Evolutionary conservation across 2,888 invertebrate species (phyloP), one percentile per base, ranked within the genome.

Genomic region (Hermaeophaga mercurialis): DNA sequence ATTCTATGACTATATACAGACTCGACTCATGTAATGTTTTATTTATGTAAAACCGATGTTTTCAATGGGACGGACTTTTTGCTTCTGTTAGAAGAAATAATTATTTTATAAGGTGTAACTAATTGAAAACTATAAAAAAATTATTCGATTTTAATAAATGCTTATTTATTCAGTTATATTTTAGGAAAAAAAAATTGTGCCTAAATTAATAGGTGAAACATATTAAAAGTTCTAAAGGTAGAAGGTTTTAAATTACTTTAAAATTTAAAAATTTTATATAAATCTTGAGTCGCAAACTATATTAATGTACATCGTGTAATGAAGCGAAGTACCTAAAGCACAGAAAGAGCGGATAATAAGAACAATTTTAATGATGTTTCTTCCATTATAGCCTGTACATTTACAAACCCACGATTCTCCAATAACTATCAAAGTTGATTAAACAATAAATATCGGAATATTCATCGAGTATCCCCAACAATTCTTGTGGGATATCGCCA

Each of bases 361-460:
- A 53, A 44, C 48, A 18, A 31, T 44, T 58, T 39, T 33, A 54
- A 58, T 58, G 48, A 58, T 36, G 54, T 49, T 53, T 38, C 39
- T 31, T 38, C 45, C 38, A 54, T 57, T 53, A 57, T 19, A 57
- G 39, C 41, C 46, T 34, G 41, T 45, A 18, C 34, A 44, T 58
- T 58, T 44, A 44, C 31, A 43, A 58, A 38, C 31, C 53, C 57
- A 58, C 57, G 57, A 58, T 58, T 54, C 24, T 26, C 38, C 57
- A 58, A 58, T 58, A 58, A 58, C 57, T 49, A 58, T 58, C 57
- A 58, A 48, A 53, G 48, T 45, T 58, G 54, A 58, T 58, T 58
- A 54, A 58, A 58, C 54, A 44, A 58, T 58, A 58, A 58, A 58
- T 58, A 58, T 54, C 48, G 19, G 57, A 58, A 58, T 58, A 58